Conservation (phyloP, 2,888 invertebrate species). For the Rhabditoides inermis region DNA sequence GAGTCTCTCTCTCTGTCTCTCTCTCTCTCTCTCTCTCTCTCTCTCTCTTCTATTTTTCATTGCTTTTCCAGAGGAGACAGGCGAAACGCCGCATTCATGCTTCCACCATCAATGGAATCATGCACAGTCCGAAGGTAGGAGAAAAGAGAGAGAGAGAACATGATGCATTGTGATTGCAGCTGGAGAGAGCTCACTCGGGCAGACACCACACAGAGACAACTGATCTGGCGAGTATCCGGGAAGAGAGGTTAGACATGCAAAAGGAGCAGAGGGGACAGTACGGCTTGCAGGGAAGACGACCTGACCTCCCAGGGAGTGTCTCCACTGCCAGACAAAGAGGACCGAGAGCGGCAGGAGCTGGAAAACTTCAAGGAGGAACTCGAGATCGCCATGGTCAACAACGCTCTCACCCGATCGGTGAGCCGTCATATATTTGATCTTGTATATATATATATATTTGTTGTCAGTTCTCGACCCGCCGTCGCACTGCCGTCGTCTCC, state of each 20-base stretch:
- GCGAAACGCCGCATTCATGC: conserved; percentile 29
- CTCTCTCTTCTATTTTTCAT: neutral
- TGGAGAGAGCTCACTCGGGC: no score
- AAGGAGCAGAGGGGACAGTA: no score
- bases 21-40: conserved; percentile 1
- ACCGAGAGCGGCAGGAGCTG: no score
- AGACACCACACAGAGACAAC: no score
- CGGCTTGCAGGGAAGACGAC: no score
- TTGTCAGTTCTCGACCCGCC: conserved; percentile 40
- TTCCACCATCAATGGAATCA: conserved; percentile 26
- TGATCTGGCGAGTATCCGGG: no score
- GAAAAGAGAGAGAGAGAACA: no score
- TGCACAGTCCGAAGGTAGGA: conserved; percentile 21
- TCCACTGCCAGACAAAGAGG: no score
- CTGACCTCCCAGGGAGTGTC: no score
- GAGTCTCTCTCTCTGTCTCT: conserved; percentile 1
- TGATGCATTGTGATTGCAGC: no score
- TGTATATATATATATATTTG: neutral
- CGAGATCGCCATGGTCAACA: conserved; percentile 38
- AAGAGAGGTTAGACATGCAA: no score
- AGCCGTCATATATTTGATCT: conserved; percentile 6
- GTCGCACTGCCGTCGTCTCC: conserved; percentile 32
- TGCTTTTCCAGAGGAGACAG: conserved; percentile 8
- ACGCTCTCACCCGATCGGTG: conserved; percentile 41
- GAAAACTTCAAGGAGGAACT: conserved; percentile 37